Base-by-base conservation (phyloP, 2,888 invertebrate genomes). In the Tetanocera ferruginea region DNA sequence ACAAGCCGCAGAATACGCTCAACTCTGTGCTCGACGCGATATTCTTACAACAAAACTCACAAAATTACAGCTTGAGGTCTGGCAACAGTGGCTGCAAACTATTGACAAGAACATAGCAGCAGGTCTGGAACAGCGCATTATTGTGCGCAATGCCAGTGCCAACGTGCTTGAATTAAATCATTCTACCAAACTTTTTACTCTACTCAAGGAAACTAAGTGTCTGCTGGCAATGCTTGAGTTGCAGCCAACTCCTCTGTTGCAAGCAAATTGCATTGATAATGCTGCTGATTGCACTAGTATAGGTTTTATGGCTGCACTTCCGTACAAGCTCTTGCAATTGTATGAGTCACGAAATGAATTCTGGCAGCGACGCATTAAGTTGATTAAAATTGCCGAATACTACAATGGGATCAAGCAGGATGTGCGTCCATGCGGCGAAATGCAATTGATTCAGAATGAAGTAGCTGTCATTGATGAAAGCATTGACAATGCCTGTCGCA, bases 161-260 rank as follows among this genome's bases (percentile, higher is more conserved):
- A 49, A 49, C 76, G 74, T 80, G 23, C 81, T 88, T 64, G 81
- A 85, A 73, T 83, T 87, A 9, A 86, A 87, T 80, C 85, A 87
- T 43, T 85, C 88, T 1, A 62, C 76, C 8, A 89, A 95, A 92
- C 90, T 98, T 74, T 93, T 92, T 49, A 93, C 93, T 81, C 90
- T 95, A 55, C 89, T 98, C 31, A 92, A 94, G 76, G 98, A 98
- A 91, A 94, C 96, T 43, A 94, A 94, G 76, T 97, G 97, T 87
- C 91, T 97, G 91, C 92, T 93, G 80, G 92, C 94, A 77, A 90
- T 95, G 66, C 87, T 87, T 79, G 81, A 81, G 28, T 72, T 80
- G 34, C 34, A 31, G 80, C 81, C 0, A 78, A 81, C 4, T 80
- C 66, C 67, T 3, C 37, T 76, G 17, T 49, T 37, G 17, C 57